These are phyloP conservation scores for Melanchra persicariae DNA, from an alignment of 2,888 invertebrate genomes.

Conservation along the genomic window DNA sequence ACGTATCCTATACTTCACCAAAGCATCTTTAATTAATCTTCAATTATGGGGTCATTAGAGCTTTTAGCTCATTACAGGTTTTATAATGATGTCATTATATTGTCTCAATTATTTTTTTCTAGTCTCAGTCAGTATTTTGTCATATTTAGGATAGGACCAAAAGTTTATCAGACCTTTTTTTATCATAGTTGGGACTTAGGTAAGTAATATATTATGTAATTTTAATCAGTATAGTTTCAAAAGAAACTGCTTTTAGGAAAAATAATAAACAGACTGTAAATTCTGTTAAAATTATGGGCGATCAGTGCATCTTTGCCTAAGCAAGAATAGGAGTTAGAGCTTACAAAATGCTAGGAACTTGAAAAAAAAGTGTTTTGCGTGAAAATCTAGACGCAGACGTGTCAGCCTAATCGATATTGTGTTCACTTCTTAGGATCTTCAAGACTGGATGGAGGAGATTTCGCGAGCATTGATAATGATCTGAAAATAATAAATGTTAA, in stretches of 20 bases:
- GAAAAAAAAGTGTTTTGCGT: slow-evolving; percentile 53
- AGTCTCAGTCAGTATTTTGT: slow-evolving; percentile 36
- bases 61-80: slow-evolving; percentile 32
- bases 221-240: slow-evolving; percentile 33
- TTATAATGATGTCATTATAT: slow-evolving; percentile 28
- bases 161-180: slow-evolving; percentile 34
- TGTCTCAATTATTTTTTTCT: slow-evolving; percentile 17
- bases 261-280: slow-evolving; percentile 19
- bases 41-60: slow-evolving; percentile 34
- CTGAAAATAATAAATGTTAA: slow-evolving; percentile 75
- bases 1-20: not conserved
- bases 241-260: slow-evolving; percentile 40
- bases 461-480: slow-evolving; percentile 86
- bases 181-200: slow-evolving; percentile 2
- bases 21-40: not conserved
- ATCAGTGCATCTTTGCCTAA: slow-evolving; percentile 62
- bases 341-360: slow-evolving; percentile 60
- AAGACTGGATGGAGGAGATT: slow-evolving; percentile 84
- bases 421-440: slow-evolving; percentile 84
- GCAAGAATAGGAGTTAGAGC: slow-evolving; percentile 57
- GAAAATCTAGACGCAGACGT: slow-evolving; percentile 45
- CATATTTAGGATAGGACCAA: slow-evolving; percentile 39
- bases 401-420: slow-evolving; percentile 37
- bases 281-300: slow-evolving; percentile 42
- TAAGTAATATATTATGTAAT: slow-evolving; percentile 9